Base-by-base conservation (phyloP, 2,797 vertebrate genomes). In the Pelodytes ibericus region DNA sequence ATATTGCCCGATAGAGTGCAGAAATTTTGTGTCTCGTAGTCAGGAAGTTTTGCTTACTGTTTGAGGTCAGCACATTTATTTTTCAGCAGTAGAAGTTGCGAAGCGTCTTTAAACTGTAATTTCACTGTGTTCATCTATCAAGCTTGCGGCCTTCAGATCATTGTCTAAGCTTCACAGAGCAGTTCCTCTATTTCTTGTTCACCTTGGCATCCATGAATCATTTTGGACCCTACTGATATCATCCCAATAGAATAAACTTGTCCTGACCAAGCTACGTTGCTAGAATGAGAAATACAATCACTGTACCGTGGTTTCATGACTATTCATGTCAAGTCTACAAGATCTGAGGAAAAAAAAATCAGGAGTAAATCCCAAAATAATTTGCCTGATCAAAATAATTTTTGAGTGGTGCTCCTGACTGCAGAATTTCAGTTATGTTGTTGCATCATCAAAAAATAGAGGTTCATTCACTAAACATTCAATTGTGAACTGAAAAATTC, bases 11-110 rank as follows among this genome's bases (percentile, higher is more conserved):
- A 29, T 26, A 59, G 26, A 26, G 20, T 58, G 29, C 0, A 0
- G 13, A 72, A 60, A 67, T 25, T 81, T 88, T 85, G 72, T 75
- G 65, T 84, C 90, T 86, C 86, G 80, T 47, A 70, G 59, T 76
- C 80, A 72, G 82, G 83, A 87, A 86, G 67, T 39, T 82, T 85
- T 75, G 75, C 64, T 75, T 33, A 76, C 76, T 80, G 61, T 75
- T 56, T 83, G 82, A 87, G 82, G 71, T 85, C 84, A 87, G 67
- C 56, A 64, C 74, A 84, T 87, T 89, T 0, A 86, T 86, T 88
- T 88, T 73, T 82, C 70, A 66, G 27, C 66, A 62, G 7, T 83
- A 26, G 18, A n/a, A 13, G 22, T 6, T 88, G 56, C 81, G 80
- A 73, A 81, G 62, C 71, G 80, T 66, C 87, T 53, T 85, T 86